Evolutionary conservation across 1,140 invertebrate genomes (phyloP), one percentile per base, ranked within the genome.

Genomic region (Papilio dardanus): DNA sequence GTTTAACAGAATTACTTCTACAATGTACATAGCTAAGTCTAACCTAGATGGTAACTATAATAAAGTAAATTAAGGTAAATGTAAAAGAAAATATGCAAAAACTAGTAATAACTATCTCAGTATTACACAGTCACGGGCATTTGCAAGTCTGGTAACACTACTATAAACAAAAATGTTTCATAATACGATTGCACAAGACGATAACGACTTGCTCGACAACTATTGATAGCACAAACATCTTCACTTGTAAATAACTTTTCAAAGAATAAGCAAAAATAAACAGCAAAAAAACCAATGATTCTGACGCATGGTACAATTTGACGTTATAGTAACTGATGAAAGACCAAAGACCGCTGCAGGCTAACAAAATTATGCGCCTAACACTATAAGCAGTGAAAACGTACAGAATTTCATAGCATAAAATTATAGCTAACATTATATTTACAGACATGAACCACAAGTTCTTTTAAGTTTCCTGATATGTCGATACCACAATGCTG

Each of bases 91-190:
- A 14, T 2, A 19, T 3, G 31, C 7, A 67, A 68, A 42, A 37
- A 33, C 12, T 19, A 8, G 35, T 50, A 3, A 40, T 69, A 69
- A 67, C 65, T 31, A 7, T 67, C 31, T 21, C 16, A 69, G n/a
- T 37, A 14, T 28, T 69, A 42, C 33, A 42, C 21, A 42, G 19
- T 6, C 6, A 42, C 21, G 28, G 19, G 2, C 6, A 69, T 69
- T 40, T 24, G 67, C 37, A 42, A 69, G 35, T 21, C 35, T 40
- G 7, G 67, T 42, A 42, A 14, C 19, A 40, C 42, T 42, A 42
- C 19, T n/a, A 69, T 69, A 42, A 40, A 40, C 37, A 69, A 42
- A 40, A 69, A 28, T 69, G 67, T 69, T 69, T 69, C 67, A 24
- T 28, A 69, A 40, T 37, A 21, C 10, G n/a, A 40, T 69, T 69